Evolutionary conservation across 1,140 invertebrate genomes (phyloP).

Genomic region (Ruditapes philippinarum): DNA sequence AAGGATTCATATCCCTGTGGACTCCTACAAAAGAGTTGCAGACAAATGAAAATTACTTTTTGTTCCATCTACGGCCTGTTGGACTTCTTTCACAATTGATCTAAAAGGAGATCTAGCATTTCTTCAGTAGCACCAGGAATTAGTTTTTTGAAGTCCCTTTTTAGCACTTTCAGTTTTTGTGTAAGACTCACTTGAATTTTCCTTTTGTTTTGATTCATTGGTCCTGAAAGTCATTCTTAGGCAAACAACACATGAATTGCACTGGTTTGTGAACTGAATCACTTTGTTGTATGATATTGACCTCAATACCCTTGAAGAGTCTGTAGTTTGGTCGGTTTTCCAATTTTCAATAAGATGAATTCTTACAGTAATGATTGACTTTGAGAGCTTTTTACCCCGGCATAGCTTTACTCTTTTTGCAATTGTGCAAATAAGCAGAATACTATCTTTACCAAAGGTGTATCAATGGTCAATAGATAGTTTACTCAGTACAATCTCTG

Average conservation of each 20-base stretch:
- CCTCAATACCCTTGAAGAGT: neutral
- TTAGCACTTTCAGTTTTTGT: neutral
- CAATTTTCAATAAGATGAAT: too few species aligned
- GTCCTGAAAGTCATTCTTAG: neutral
- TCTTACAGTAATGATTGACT: too few species aligned
- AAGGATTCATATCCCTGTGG: slow-evolving; percentile 51
- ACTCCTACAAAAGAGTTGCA: slow-evolving; percentile 59
- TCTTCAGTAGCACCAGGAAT: neutral
- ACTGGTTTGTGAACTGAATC: neutral
- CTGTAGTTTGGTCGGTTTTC: too few species aligned
- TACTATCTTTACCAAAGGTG: neutral
- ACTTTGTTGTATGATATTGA: neutral
- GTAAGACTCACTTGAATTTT: neutral
- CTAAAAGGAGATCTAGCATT: neutral
- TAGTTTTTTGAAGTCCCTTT: neutral
- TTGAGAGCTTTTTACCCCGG: too few species aligned
- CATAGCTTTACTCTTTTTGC: neutral
- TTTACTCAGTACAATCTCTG: neutral
- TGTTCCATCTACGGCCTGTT: slow-evolving; percentile 54
- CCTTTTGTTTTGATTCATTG: too few species aligned
- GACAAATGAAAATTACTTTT: slow-evolving; percentile 35
- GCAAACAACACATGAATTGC: neutral
- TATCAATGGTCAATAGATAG: neutral
- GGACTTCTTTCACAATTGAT: neutral
- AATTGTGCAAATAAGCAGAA: neutral